These are phyloP conservation scores for Quadroppia sp. DNA, from an alignment of 2,888 invertebrate species.

Conservation along the genomic window DNA sequence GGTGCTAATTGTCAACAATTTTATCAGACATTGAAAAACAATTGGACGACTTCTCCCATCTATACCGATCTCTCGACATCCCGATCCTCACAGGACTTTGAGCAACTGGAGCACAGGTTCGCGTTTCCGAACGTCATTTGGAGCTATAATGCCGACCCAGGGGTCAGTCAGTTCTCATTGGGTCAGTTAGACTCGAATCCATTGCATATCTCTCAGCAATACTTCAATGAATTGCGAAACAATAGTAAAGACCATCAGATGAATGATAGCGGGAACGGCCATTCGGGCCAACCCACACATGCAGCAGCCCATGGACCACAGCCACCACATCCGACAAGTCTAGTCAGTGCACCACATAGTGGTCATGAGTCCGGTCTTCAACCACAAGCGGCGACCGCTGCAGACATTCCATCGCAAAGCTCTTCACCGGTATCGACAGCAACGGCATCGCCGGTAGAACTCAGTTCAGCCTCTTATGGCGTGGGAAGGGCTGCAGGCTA, in stretches of 20 bases:
- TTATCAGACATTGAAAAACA: neutral
- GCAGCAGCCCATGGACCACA: neutral
- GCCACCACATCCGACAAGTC: conserved; percentile 9
- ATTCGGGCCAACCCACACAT: neutral
- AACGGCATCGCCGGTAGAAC: conserved; percentile 11
- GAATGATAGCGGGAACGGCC: neutral
- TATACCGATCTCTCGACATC: conserved; percentile 23
- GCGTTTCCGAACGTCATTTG: conserved; percentile 12
- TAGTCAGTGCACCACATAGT: conserved; percentile 28
- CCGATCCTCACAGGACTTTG: neutral
- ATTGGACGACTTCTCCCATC: conserved; percentile 15
- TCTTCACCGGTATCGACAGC: conserved; percentile 5
- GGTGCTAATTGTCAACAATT: neutral
- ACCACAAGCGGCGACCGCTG: conserved; percentile 5
- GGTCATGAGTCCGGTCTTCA: conserved; percentile 2
- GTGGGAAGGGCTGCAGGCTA: conserved; percentile 23
- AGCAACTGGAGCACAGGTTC: conserved; percentile 9
- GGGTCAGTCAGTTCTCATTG: neutral
- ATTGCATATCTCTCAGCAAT: conserved; percentile 1
- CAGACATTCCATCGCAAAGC: conserved; percentile 20
- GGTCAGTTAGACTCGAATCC: conserved; percentile 11
- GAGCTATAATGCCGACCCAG: neutral
- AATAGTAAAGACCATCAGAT: neutral
- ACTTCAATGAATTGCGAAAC: conserved; percentile 6
- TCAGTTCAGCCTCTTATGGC: conserved; percentile 20